Base-by-base conservation (phyloP, 2,113 vertebrate species). In the Ardeotis arabs region DNA sequence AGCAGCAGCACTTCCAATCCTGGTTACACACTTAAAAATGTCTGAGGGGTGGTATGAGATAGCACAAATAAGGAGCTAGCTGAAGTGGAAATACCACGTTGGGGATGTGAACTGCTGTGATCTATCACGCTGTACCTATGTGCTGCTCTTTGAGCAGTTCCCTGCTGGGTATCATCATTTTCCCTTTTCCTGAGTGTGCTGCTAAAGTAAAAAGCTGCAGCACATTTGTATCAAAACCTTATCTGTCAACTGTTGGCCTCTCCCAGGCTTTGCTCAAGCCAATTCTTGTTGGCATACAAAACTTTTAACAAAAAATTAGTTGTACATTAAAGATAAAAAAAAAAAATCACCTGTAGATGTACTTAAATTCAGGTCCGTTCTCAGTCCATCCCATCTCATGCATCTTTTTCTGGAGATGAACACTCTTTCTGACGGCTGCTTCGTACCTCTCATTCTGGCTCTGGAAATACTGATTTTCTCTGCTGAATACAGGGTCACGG, bases 391-490 rank as follows among this genome's bases (percentile, higher is more conserved):
- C 97, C 92, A 98, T 92, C 62, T 95, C 91, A 1, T 41, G 59
- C n/a, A 98, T 96, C 72, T 96, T 96, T 81, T 44, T 95, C 64
- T 82, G 91, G 24, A 97, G 19, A 37, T 97, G 85, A 73, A 98
- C 82, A 44, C 45, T 91, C 53, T 77, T 98, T 82, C 28, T 92
- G 73, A 98, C 5, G 22, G 98, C 96, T 6, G 55, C 93, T 96
- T 98, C 97, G 0, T 98, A 98, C 47, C 74, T 89, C 80, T 98
- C 98, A 6, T 97, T 96, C 63, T 94, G 97, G 35, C 60, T 98
- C 95, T 97, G 95, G 96, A 98, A 98, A 66, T 98, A 97, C 76
- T 80, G 74, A 23, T 97, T 77, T 93, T 97, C 96, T 75, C 66
- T 64, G 94, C 66, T 98, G 29, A 98, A 97, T 8, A 52, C 78